A percentile compares a stretch with the other conserved stretches of the same genome.
These are phyloP conservation scores for Homarus americanus DNA, from an alignment of 1,140 invertebrate genomes.

Conservation along the genomic window DNA sequence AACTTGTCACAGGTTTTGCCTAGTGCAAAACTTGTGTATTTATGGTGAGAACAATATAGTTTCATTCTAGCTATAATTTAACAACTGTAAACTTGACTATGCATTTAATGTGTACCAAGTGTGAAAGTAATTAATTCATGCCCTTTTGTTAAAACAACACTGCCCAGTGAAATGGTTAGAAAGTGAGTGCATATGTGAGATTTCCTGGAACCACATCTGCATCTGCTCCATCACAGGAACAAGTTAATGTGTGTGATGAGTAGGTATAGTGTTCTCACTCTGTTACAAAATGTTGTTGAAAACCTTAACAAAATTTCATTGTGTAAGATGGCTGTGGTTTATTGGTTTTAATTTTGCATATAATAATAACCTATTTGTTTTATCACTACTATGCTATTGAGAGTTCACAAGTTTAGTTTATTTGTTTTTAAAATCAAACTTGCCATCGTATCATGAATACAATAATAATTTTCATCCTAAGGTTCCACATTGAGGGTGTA, in stretches of 20 bases:
- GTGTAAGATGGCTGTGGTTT: neutral
- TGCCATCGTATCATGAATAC: neutral
- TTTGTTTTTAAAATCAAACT: neutral
- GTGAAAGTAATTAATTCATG: neutral
- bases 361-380: neutral
- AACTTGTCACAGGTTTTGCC: neutral
- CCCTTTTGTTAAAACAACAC: neutral
- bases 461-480: constrained; percentile 1
- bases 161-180: neutral
- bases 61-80: neutral
- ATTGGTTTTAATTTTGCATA: neutral
- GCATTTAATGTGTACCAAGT: neutral
- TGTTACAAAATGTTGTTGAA: neutral
- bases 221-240: neutral
- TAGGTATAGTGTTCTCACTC: neutral
- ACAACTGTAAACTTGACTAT: constrained; percentile 1
- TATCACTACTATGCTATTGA: too few species aligned
- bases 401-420: too few species aligned
- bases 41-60: neutral
- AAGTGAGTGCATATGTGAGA: neutral
- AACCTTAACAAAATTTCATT: neutral
- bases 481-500: constrained; percentile 16
- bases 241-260: neutral
- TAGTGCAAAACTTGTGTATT: neutral
- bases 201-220: neutral